phyloP scores from a whole-genome alignment of 2,113 vertebrate species.

The Cyphomyrus plagiostoma region DNA sequence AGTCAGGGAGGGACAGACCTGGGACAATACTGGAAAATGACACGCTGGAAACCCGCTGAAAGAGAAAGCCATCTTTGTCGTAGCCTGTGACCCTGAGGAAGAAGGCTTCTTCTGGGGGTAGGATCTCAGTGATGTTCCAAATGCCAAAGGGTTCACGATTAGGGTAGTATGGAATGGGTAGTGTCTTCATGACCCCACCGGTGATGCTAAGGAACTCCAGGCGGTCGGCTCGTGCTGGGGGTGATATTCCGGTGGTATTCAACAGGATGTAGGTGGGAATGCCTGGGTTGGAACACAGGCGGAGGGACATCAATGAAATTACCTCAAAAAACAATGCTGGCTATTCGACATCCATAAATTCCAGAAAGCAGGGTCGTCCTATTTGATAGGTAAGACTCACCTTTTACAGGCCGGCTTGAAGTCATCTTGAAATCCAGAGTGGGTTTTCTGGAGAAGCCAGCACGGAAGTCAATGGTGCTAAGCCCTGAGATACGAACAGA shows the following conservation, averaged over 20 bases:
- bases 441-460: constrained; percentile 83
- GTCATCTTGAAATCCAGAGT: constrained; percentile 85
- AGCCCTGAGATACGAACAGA: constrained; percentile 91
- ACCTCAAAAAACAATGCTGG: neutral
- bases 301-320: neutral
- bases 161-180: constrained; percentile 83
- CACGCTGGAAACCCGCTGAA: constrained; percentile 92
- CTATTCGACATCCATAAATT: neutral
- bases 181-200: constrained; percentile 74
- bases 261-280: constrained; percentile 87
- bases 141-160: constrained; percentile 75
- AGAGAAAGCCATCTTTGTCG: constrained; percentile 75
- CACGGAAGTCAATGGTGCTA: constrained; percentile 91
- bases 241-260: constrained; percentile 80
- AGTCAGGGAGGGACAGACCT: constrained; percentile 58
- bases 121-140: constrained; percentile 93
- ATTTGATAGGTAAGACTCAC: constrained; percentile 54
- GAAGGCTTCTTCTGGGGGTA: constrained; percentile 86
- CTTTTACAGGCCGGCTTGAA: constrained; percentile 85
- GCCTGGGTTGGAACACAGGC: constrained; percentile 56
- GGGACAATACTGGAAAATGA: constrained; percentile 86
- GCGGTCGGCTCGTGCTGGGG: constrained; percentile 76
- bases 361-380: neutral
- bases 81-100: constrained; percentile 86
- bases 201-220: constrained; percentile 81